Conservation (phyloP, 2,888 invertebrate genomes). For the Gasteruption jaculator region DNA sequence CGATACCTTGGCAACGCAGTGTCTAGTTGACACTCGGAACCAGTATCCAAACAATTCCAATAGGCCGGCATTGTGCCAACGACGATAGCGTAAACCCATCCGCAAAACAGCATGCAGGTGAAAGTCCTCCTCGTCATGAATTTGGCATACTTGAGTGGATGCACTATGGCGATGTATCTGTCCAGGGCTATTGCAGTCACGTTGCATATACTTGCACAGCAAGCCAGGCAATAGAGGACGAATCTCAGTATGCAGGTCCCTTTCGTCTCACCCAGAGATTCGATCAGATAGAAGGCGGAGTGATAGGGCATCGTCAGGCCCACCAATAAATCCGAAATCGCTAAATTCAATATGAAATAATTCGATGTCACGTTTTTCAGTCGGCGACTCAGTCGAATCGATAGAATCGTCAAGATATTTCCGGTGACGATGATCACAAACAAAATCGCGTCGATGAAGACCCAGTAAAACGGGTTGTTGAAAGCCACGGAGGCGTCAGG, state of each 20-base stretch:
- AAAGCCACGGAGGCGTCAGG: too few relatives aligned
- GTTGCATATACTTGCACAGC: constrained; percentile 75
- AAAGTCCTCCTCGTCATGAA: constrained; percentile 70
- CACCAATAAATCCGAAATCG: constrained; percentile 74
- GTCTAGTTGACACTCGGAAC: constrained; percentile 65
- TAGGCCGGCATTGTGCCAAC: constrained; percentile 69
- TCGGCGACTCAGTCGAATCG: constrained; percentile 66
- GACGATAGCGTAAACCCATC: constrained; percentile 65
- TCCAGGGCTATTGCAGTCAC: constrained; percentile 76
- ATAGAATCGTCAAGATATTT: constrained; percentile 71
- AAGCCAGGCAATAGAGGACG: constrained; percentile 70
- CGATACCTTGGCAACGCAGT: constrained; percentile 57
- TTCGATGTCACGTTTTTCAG: constrained; percentile 70
- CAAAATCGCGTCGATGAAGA: constrained; percentile 62
- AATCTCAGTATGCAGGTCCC: constrained; percentile 62
- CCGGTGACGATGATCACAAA: constrained; percentile 67
- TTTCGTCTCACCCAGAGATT: constrained; percentile 59
- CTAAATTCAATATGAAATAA: constrained; percentile 74
- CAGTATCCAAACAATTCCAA: constrained; percentile 72
- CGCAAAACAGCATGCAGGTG: constrained; percentile 60
- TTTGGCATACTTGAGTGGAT: constrained; percentile 70
- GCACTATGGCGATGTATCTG: constrained; percentile 73
- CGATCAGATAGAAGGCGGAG: constrained; percentile 67
- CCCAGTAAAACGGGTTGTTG: too few relatives aligned
- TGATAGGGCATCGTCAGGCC: constrained; percentile 76